Percentiles rank a stretch among this genome's conserved stretches.
These are phyloP conservation scores for Narcine bancroftii DNA, from an alignment of 2,113 vertebrate genomes.

Conservation along the genomic window DNA sequence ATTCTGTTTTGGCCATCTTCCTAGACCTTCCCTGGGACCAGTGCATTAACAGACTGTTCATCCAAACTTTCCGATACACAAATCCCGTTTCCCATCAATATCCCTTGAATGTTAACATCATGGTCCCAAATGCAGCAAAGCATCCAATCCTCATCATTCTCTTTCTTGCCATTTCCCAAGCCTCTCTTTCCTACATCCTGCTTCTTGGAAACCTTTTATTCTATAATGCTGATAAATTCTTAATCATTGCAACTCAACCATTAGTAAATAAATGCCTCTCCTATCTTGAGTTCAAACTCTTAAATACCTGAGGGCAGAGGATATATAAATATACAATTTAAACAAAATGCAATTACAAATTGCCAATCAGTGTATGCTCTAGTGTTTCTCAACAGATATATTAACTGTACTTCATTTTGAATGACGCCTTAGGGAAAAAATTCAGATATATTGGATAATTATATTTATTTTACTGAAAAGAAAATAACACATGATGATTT, in stretches of 20 bases:
- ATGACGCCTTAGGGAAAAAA: constrained; percentile 18
- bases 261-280: not conserved
- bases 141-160: not conserved
- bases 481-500: constrained; percentile 23
- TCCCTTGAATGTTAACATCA: not conserved
- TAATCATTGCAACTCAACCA: not conserved
- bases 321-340: not conserved
- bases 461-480: not conserved
- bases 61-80: no score
- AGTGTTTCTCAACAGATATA: not conserved
- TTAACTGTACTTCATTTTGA: constrained; percentile 7
- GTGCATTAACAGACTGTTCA: no score
- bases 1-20: no score
- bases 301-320: not conserved
- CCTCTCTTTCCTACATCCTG: no score
- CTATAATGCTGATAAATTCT: not conserved
- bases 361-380: not conserved
- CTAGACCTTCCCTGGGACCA: no score
- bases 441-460: constrained; percentile 2
- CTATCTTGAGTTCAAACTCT: not conserved
- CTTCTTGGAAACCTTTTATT: no score
- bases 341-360: not conserved
- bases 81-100: no score
- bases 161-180: no score
- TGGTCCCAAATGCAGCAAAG: not conserved